Conservation (phyloP, 2,113 vertebrate genomes). For the Lamprologus lemairii region DNA sequence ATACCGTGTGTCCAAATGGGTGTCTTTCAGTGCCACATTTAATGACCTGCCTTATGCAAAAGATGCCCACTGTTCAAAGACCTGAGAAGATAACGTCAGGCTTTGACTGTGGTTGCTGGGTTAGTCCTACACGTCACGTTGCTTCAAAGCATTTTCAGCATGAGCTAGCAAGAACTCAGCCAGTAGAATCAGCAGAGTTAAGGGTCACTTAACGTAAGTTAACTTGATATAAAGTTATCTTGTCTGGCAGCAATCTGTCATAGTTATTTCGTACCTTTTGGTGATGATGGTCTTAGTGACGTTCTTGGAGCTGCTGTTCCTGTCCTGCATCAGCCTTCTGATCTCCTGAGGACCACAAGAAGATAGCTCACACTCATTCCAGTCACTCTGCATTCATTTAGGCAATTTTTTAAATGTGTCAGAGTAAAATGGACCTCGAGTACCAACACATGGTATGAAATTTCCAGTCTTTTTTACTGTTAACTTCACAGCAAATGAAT, state of each 20-base stretch:
- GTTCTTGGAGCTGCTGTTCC: conserved; percentile 55
- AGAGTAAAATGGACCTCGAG: neutral
- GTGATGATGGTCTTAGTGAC: conserved; percentile 81
- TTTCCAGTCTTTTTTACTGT: neutral
- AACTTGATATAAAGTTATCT: neutral
- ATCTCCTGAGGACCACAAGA: conserved; percentile 77
- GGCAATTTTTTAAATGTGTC: neutral
- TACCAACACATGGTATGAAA: neutral
- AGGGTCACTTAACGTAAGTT: accelerated
- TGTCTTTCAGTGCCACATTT: neutral
- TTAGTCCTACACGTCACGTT: neutral
- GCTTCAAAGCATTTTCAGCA: neutral
- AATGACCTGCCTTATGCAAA: accelerated
- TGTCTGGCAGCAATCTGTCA: neutral
- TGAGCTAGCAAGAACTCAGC: neutral
- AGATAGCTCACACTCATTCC: neutral
- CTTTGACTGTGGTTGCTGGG: neutral
- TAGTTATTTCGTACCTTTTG: conserved; percentile 71
- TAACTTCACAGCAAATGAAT: neutral
- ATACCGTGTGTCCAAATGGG: neutral
- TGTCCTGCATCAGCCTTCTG: conserved; percentile 73
- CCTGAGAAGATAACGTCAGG: neutral
- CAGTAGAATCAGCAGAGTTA: neutral
- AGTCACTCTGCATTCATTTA: neutral
- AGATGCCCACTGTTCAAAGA: neutral